Evolutionary conservation across 1,140 invertebrate species (phyloP), one percentile per base, ranked within the genome.

Genomic region (Zaprionus camerounensis): DNA sequence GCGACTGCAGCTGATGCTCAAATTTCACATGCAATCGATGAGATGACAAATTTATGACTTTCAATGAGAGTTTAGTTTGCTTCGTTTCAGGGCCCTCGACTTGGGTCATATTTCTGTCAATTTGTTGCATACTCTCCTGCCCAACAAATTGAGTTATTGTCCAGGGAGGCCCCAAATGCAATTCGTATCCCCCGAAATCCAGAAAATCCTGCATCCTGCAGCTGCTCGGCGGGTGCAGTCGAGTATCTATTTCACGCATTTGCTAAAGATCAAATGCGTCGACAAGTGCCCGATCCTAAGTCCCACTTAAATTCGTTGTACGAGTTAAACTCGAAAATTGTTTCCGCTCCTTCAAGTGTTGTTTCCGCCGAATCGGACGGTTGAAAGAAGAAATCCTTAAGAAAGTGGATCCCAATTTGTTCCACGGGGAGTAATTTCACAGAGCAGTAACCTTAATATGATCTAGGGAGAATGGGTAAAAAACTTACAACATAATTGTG

Each of bases 1-100:
- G 65, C 34, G 20, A 51, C 24, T 26, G 62, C 31, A 64, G 69
- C 64, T 63, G 65, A 31, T 53, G 58, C 56, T 90, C 85, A 68
- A 82, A 90, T 90, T 90, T 90, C 85, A 90, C 86, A 90, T 91
- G 85, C 85, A 90, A 90, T 90, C 85, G 88, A 85, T 90, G 86
- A 90, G 88, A 85, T 90, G 86, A 90, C 76, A 90, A 90, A 90
- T 90, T 90, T 90, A 90, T 90, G 85, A 90, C 85, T 90, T 75
- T 69, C 51, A 74, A 74, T 70, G 61, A 51, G 51, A 38, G 31
- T 49, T 68, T 58, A 61, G 49, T 51, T 51, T 24, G 20, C 20
- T 5, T 24, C 20, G 12, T 26, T 34, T 46, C 55, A 22, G 55
- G 17, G 65, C 55, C 55, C 65, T 67, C 65, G 24, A 58, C 65